phyloP scores from a whole-genome alignment of 1,140 invertebrate species.

The Sitophilus oryzae region DNA sequence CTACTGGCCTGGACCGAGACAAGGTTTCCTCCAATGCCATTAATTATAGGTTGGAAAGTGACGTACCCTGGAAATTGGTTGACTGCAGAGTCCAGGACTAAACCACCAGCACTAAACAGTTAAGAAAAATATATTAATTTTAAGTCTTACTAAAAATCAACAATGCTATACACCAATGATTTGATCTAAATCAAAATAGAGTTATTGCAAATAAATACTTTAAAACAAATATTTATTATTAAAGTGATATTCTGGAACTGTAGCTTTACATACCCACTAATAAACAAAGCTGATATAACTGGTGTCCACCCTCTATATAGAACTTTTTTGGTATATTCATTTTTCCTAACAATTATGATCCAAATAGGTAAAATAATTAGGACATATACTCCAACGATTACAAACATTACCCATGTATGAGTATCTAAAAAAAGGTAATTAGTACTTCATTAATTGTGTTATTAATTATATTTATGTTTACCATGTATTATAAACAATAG shows the following conservation, averaged over 20 bases:
- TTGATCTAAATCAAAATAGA: no score
- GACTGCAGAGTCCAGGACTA: conserved; percentile 74
- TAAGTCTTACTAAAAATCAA: no score
- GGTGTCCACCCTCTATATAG: conserved; percentile 80
- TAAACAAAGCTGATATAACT: conserved; percentile 77
- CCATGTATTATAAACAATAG: conserved; percentile 58
- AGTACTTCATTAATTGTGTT: conserved; percentile 9
- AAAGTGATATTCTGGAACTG: no score
- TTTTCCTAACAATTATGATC: conserved; percentile 68
- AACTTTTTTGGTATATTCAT: conserved; percentile 73
- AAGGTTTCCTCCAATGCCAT: conserved; percentile 94
- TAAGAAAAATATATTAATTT: conserved; percentile 6
- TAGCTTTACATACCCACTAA: conserved; percentile 65
- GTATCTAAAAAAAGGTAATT: conserved; percentile 53
- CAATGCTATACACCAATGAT: no score
- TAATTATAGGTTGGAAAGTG: conserved; percentile 88
- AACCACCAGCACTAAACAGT: conserved; percentile 63
- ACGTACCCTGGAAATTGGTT: conserved; percentile 71
- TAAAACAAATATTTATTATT: no score
- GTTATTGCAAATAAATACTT: conserved; percentile 5
- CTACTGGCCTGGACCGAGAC: conserved; percentile 95
- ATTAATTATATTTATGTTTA: conserved; percentile 12
- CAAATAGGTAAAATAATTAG: conserved; percentile 60
- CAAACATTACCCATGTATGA: conserved; percentile 60
- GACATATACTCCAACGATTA: conserved; percentile 60